Conservation (phyloP, 2,797 vertebrate species). For the Diceros bicornis region DNA sequence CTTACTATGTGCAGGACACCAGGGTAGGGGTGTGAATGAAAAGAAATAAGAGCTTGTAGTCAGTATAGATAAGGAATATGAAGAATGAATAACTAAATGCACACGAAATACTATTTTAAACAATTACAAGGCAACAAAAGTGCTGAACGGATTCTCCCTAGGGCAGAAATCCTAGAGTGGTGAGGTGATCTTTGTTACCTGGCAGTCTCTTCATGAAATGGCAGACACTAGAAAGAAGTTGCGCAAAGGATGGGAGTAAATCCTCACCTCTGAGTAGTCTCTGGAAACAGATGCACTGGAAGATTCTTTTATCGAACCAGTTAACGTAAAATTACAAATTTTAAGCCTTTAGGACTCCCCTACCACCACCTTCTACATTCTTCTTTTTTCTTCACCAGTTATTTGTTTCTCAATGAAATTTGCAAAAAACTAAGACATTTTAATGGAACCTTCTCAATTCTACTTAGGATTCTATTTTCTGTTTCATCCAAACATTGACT, state of each 20-base stretch:
- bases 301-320: not conserved
- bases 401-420: slow-evolving; percentile 7
- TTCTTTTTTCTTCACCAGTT: not conserved
- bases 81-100: not conserved
- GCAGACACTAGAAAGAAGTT: not conserved
- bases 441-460: not conserved
- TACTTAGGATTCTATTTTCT: not conserved
- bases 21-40: not conserved
- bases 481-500: not conserved
- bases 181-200: not conserved
- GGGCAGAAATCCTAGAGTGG: not conserved
- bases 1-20: not conserved
- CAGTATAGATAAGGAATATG: not conserved
- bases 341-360: not conserved
- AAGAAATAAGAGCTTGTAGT: not conserved
- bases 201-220: not conserved
- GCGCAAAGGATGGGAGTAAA: not conserved
- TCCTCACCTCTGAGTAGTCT: not conserved
- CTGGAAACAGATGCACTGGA: not conserved
- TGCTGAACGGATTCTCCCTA: not conserved
- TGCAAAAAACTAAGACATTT: not conserved
- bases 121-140: not conserved
- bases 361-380: not conserved
- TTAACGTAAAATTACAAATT: not conserved
- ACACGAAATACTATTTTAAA: slow-evolving; percentile 24